These are phyloP conservation scores for Solen grandis DNA, from an alignment of 1,140 invertebrate species.

Conservation along the genomic window DNA sequence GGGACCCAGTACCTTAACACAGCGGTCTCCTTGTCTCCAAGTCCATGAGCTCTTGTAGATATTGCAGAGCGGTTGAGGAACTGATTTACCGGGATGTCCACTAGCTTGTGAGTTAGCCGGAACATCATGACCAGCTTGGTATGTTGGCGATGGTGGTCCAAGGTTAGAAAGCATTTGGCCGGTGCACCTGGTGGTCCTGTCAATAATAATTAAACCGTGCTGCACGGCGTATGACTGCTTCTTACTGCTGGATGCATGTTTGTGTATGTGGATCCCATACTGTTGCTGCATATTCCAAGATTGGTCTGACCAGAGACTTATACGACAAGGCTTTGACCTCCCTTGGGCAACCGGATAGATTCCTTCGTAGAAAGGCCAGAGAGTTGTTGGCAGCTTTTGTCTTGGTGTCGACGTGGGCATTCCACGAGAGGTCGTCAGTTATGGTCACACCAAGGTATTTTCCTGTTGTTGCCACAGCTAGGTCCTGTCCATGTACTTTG, in stretches of 20 bases:
- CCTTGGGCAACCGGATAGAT: no score
- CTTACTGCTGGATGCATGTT: constrained; percentile 36
- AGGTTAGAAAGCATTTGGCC: neutral
- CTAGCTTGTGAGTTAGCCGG: neutral
- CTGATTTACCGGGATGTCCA: constrained; percentile 2
- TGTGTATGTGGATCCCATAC: no score
- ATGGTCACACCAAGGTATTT: constrained; percentile 34
- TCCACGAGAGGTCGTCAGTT: neutral
- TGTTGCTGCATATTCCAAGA: constrained; percentile 50
- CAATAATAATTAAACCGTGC: constrained; percentile 13
- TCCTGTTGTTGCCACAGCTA: neutral
- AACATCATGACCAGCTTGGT: neutral
- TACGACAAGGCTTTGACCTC: no score
- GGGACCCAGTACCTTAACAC: no score
- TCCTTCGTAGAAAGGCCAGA: no score
- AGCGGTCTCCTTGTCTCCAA: no score
- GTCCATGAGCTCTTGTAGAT: no score
- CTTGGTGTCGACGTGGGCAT: neutral
- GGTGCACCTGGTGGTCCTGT: neutral
- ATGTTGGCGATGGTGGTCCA: neutral
- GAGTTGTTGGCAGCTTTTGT: constrained; percentile 27
- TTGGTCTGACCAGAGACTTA: no score
- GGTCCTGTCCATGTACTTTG: no score
- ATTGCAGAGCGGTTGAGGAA: neutral
- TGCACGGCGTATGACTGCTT: constrained; percentile 59